Base-by-base conservation (phyloP, 2,888 invertebrate species). In the Plagodis dolabraria region DNA sequence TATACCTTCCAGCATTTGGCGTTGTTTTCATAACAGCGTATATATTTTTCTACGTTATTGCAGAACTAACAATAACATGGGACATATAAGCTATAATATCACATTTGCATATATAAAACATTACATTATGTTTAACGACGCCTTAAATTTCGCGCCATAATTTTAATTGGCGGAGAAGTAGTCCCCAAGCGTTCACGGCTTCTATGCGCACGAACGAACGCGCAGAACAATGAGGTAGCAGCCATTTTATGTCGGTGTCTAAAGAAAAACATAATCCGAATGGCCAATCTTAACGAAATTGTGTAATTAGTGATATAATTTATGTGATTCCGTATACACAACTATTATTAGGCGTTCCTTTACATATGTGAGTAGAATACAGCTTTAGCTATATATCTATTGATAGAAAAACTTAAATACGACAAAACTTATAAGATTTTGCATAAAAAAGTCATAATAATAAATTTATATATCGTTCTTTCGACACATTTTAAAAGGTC, bases 161-260 rank as follows among this genome's bases (percentile, higher is more conserved):
- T 90, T 93, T 92, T 92, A 92, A 93, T 93, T 92, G 92, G 92
- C 85, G 89, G 92, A 92, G 88, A 88, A 86, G 87, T 87, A 90
- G 89, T 92, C 89, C 92, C 93, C 93, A 92, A 93, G 93, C 93
- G 92, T 89, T 92, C 90, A 86, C 89, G 92, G 93, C 93, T 93
- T 93, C 89, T 92, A 89, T 93, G 93, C 93, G 93, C 92, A 93
- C 92, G 92, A 92, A 90, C 92, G 90, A 92, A 86, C 92, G 93
- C 93, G 93, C 93, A 93, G 92, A 92, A 92, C 93, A 92, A 92
- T 92, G 92, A 92, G 92, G 91, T 92, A 93, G 92, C 93, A 91
- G 93, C 93, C 93, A 93, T 93, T 92, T 93, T 93, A 93, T 92
- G 87, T 92, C 91, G 91, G 92, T 92, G 92, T 87, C 88, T 88